A percentile compares a stretch with the other conserved stretches of the same genome.
phyloP scores from a whole-genome alignment of 64 coral and sea anemone species.

The Pachyseris speciosa region DNA sequence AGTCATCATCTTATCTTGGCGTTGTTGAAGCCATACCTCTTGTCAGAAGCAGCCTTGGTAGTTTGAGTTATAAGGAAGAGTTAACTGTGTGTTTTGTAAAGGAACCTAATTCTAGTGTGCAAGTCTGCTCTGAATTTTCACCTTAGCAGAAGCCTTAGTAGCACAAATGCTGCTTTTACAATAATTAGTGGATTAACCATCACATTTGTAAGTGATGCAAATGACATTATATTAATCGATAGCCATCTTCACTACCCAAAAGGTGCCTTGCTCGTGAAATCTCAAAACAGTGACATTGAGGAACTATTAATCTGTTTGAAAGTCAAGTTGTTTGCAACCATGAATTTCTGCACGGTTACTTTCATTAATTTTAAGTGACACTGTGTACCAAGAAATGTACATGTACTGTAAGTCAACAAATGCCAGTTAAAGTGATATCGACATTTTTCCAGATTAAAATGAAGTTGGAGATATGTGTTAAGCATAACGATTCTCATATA shows the following conservation, averaged over 20 bases:
- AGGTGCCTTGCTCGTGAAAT: not conserved
- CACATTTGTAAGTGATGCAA: not conserved
- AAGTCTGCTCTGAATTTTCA: not conserved
- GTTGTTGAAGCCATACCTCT: not conserved
- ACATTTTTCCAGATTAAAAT: no score
- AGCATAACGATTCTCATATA: no score
- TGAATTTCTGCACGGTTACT: no score
- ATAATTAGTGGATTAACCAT: not conserved
- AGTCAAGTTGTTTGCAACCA: no score
- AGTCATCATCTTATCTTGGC: not conserved
- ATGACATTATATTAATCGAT: conserved; percentile 1
- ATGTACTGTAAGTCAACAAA: no score
- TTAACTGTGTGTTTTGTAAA: not conserved
- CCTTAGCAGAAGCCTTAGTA: not conserved
- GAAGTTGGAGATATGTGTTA: no score
- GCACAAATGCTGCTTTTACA: not conserved
- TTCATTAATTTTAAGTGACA: no score
- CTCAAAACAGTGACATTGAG: not conserved
- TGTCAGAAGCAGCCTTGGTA: not conserved
- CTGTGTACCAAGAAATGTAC: no score
- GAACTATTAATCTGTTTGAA: not conserved
- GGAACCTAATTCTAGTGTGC: not conserved
- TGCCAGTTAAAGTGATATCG: no score
- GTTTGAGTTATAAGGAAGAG: not conserved
- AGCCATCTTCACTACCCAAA: conserved; percentile 33